phyloP scores from a whole-genome alignment of 2,888 invertebrate genomes.

The Malthinus seriepunctatus region DNA sequence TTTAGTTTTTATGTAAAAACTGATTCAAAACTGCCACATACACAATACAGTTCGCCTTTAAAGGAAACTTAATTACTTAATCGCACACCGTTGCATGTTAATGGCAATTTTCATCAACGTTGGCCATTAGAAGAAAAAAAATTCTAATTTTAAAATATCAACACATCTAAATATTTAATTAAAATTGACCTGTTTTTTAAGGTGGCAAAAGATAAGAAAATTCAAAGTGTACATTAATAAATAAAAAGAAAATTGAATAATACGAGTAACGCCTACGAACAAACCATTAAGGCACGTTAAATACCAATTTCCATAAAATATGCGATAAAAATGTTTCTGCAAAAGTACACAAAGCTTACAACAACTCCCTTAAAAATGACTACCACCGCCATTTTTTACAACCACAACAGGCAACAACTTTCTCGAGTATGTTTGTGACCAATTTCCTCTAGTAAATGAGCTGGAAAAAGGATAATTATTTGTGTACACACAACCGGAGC shows the following conservation, averaged over 20 bases:
- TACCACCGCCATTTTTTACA: too few species aligned
- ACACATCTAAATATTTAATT: neutral
- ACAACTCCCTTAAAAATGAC: neutral
- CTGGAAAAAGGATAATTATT: too few species aligned
- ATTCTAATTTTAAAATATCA: neutral
- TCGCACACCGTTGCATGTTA: too few species aligned
- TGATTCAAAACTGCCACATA: too few species aligned
- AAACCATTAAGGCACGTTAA: conserved; percentile 15
- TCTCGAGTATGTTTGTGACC: too few species aligned
- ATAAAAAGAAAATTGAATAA: conserved; percentile 16
- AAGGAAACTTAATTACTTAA: too few species aligned
- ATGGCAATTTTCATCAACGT: too few species aligned
- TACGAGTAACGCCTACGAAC: conserved; percentile 14
- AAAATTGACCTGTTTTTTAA: neutral
- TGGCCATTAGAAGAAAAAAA: neutral
- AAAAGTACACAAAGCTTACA: conserved; percentile 10
- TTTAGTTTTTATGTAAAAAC: too few species aligned
- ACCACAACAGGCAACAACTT: too few species aligned
- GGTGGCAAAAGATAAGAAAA: neutral
- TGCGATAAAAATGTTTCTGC: conserved; percentile 9
- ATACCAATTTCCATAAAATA: conserved; percentile 17
- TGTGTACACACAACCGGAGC: too few species aligned
- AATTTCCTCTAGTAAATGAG: too few species aligned
- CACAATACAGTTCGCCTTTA: too few species aligned
- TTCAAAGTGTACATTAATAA: neutral